Conservation (phyloP, 2,888 invertebrate genomes). For the Papilio elwesi region DNA sequence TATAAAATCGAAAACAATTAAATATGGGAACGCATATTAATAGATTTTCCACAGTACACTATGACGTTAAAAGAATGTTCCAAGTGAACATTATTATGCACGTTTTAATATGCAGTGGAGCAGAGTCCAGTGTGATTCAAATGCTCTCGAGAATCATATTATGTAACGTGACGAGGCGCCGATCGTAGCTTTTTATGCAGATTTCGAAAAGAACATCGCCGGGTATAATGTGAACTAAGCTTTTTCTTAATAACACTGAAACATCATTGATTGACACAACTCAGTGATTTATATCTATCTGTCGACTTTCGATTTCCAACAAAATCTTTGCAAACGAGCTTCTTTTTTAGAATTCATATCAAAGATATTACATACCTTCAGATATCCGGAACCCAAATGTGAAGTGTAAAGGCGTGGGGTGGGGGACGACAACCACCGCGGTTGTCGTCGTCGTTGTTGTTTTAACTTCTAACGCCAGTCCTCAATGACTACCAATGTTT, state of each 20-base stretch:
- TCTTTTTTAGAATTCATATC: too few species aligned
- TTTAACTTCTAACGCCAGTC: too few species aligned
- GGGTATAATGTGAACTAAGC: slow-evolving; percentile 13
- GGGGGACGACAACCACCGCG: too few species aligned
- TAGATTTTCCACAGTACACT: neutral
- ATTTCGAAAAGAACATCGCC: slow-evolving; percentile 27
- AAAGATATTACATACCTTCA: too few species aligned
- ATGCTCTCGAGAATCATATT: slow-evolving; percentile 36
- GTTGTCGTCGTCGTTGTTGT: too few species aligned
- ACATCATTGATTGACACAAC: neutral
- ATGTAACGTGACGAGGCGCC: slow-evolving; percentile 23
- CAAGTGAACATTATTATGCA: slow-evolving; percentile 31
- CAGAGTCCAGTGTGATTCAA: slow-evolving; percentile 27
- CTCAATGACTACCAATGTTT: too few species aligned
- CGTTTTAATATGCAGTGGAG: slow-evolving; percentile 36
- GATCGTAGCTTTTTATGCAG: slow-evolving; percentile 26
- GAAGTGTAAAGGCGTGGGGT: too few species aligned
- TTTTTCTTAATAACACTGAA: slow-evolving; percentile 15
- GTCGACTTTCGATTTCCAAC: too few species aligned
- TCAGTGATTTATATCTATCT: too few species aligned
- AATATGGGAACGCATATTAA: neutral
- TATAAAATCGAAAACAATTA: neutral
- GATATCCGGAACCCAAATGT: too few species aligned
- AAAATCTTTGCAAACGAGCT: too few species aligned
- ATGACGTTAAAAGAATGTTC: neutral